These are phyloP conservation scores for Neuroscelio doddi DNA, from an alignment of 2,888 invertebrate genomes.

Conservation along the genomic window DNA sequence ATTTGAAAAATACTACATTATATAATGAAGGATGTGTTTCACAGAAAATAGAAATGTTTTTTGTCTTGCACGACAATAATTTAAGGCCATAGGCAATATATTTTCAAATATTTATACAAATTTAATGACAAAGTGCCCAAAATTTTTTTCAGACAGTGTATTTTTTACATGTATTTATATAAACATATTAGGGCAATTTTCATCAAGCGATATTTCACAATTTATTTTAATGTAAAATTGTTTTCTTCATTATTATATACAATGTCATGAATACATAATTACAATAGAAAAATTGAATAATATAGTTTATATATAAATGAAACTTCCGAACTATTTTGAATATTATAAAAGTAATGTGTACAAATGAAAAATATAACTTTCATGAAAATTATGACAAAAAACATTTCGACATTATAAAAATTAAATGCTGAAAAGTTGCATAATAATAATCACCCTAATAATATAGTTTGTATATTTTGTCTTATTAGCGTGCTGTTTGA, in stretches of 20 bases:
- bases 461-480: not conserved
- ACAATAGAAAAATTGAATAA: not conserved
- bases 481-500: conserved; percentile 20
- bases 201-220: conserved; percentile 10
- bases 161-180: too few species aligned
- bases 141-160: not conserved
- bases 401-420: not conserved
- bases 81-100: too few species aligned
- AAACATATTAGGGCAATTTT: conserved; percentile 14
- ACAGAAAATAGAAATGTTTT: too few species aligned
- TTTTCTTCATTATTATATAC: too few species aligned
- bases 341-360: not conserved
- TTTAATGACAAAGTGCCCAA: not conserved
- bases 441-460: not conserved
- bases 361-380: not conserved
- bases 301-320: too few species aligned
- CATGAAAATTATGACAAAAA: not conserved
- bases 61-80: too few species aligned
- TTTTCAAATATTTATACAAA: too few species aligned
- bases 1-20: too few species aligned
- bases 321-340: not conserved
- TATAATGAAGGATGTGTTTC: too few species aligned
- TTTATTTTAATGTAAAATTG: conserved; percentile 6
- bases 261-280: not conserved
- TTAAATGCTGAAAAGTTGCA: not conserved